These are phyloP conservation scores for Dipodomys stephensi DNA, from an alignment of 2,113 vertebrate species.

Conservation along the genomic window DNA sequence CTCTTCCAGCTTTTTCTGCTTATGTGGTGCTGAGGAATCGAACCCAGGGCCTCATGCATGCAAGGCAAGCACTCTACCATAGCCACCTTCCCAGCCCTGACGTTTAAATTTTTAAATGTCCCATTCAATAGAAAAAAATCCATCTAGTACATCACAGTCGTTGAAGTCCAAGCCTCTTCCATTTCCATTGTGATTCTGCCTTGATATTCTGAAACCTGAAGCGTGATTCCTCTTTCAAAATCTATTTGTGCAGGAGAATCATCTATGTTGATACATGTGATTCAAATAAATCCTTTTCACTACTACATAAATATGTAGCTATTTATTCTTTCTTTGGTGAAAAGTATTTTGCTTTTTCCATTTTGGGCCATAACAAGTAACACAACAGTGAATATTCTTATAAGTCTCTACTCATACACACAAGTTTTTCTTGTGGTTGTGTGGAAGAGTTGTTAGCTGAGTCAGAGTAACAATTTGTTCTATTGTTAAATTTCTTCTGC, in stretches of 20 bases:
- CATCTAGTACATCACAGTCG: background rate
- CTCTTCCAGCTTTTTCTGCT: no score
- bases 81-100: no score
- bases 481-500: background rate
- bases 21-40: no score
- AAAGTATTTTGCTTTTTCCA: background rate
- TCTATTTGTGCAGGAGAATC: background rate
- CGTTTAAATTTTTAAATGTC: background rate
- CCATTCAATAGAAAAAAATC: background rate
- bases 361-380: constrained; percentile 17
- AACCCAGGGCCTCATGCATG: no score
- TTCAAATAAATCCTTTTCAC: background rate
- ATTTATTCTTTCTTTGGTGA: constrained; percentile 11
- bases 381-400: background rate
- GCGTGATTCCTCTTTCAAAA: background rate
- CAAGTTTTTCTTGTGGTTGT: background rate
- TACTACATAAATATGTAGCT: background rate
- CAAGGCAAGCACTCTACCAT: no score
- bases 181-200: background rate
- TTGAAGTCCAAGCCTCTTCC: background rate
- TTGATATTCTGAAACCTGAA: constrained; percentile 8
- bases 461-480: background rate
- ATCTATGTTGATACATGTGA: background rate
- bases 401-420: background rate
- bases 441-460: background rate